phyloP scores from a whole-genome alignment of 1,140 invertebrate species.

The Coelopa frigida region DNA sequence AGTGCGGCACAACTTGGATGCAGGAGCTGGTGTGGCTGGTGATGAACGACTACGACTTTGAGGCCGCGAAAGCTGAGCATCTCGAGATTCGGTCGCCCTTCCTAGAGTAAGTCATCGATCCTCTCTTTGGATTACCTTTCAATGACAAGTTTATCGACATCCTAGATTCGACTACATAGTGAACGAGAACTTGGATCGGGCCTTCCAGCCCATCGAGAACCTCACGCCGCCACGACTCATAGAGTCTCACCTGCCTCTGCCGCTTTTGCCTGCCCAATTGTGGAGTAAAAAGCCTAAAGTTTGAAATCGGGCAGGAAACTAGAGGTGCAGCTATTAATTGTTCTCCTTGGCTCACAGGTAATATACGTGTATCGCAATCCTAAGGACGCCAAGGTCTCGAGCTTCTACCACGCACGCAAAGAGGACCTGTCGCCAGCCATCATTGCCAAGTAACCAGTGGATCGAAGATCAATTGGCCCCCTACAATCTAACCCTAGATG shows the following conservation, averaged over 20 bases:
- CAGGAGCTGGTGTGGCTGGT: slow-evolving; percentile 60
- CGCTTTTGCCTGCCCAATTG: slow-evolving; percentile 51
- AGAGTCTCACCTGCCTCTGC: slow-evolving; percentile 57
- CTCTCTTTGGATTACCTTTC: not conserved
- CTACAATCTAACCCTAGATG: slow-evolving; percentile 16
- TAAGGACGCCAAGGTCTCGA: slow-evolving; percentile 74
- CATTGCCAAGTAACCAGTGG: slow-evolving; percentile 15
- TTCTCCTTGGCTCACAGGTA: slow-evolving; percentile 36
- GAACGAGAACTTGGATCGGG: slow-evolving; percentile 8
- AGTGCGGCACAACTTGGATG: slow-evolving; percentile 55
- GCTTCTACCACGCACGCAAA: slow-evolving; percentile 62
- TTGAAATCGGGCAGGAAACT: not conserved
- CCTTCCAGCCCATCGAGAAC: slow-evolving; percentile 4
- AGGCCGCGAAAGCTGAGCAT: slow-evolving; percentile 45
- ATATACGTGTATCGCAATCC: slow-evolving; percentile 73
- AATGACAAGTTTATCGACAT: not conserved
- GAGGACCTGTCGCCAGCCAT: slow-evolving; percentile 20
- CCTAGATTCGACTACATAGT: slow-evolving; percentile 10
- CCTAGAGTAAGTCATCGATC: slow-evolving; percentile 39
- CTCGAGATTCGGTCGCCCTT: slow-evolving; percentile 51
- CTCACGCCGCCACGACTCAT: slow-evolving; percentile 51
- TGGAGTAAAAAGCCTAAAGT: slow-evolving; percentile 49
- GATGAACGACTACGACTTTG: slow-evolving; percentile 50
- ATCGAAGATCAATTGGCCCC: slow-evolving; percentile 8
- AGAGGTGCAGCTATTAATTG: no score